Evolutionary conservation across 2,888 invertebrate species (phyloP).

Genomic region (Philhelius pedissequus): DNA sequence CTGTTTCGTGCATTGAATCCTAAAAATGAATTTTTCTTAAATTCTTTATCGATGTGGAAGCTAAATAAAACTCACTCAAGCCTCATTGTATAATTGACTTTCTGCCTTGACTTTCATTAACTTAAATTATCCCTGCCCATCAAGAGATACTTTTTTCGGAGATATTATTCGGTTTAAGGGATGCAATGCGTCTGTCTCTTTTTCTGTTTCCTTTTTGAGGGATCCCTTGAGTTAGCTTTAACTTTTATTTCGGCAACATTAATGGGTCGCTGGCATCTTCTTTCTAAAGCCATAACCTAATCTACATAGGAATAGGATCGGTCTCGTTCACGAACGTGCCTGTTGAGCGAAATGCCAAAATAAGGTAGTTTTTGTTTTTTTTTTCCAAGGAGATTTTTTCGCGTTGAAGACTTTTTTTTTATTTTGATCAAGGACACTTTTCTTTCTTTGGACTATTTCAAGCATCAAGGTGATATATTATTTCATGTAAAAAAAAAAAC

Average conservation of each 20-base stretch:
- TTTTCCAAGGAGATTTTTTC: background rate
- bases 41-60: background rate
- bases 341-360: background rate
- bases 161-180: background rate
- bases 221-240: background rate
- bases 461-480: background rate
- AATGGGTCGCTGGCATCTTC: background rate
- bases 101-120: background rate
- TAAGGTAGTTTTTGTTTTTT: background rate
- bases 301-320: slow-evolving; percentile 2
- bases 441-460: background rate
- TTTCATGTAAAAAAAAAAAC: background rate
- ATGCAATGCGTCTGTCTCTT: background rate
- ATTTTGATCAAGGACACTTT: background rate
- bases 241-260: background rate
- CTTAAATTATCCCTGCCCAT: background rate
- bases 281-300: background rate
- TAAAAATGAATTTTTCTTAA: too few relatives aligned
- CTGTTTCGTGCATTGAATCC: background rate
- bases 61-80: background rate
- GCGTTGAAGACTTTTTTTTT: background rate
- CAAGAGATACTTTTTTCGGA: background rate
- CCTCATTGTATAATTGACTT: background rate
- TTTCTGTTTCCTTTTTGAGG: background rate
- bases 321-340: background rate